Conservation (phyloP, 37 sponge, comb jelly and placozoan genomes). For the Cliona cf. orientalis region DNA sequence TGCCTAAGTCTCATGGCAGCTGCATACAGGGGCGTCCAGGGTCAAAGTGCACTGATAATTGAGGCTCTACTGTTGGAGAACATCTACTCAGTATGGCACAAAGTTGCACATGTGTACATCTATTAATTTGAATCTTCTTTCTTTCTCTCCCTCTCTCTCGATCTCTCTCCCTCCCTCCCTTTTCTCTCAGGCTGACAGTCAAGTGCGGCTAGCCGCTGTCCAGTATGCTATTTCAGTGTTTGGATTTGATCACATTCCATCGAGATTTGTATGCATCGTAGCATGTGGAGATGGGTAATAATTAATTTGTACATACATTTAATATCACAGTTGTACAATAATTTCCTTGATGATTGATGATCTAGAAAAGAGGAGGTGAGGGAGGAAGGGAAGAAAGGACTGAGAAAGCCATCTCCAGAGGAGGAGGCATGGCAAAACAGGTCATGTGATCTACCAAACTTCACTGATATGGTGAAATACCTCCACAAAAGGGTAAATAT, state of each 20-base stretch:
- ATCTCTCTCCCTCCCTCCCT: neutral
- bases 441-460: conserved; percentile 22
- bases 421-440: neutral
- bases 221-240: conserved; percentile 56
- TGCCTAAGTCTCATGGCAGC: conserved; percentile 64
- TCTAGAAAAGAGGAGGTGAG: conserved; percentile 52
- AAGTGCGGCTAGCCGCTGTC: conserved; percentile 39
- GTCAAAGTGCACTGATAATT: conserved; percentile 34
- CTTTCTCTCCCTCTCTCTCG: neutral
- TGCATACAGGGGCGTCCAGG: conserved; percentile 56
- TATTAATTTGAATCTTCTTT: neutral
- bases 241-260: conserved; percentile 61
- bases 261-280: conserved; percentile 71
- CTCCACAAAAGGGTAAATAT: conserved; percentile 49
- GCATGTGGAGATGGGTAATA: conserved; percentile 79
- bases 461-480: conserved; percentile 48
- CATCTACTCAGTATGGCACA: conserved; percentile 49
- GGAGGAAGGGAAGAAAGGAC: conserved; percentile 64
- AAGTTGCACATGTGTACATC: neutral
- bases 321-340: neutral
- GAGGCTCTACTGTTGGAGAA: conserved; percentile 72
- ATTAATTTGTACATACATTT: neutral
- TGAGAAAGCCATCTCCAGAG: conserved; percentile 9
- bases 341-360: neutral
- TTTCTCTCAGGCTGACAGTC: conserved; percentile 25